Conservation (phyloP, 2,797 vertebrate genomes). For the Falco novaeseelandiae region DNA sequence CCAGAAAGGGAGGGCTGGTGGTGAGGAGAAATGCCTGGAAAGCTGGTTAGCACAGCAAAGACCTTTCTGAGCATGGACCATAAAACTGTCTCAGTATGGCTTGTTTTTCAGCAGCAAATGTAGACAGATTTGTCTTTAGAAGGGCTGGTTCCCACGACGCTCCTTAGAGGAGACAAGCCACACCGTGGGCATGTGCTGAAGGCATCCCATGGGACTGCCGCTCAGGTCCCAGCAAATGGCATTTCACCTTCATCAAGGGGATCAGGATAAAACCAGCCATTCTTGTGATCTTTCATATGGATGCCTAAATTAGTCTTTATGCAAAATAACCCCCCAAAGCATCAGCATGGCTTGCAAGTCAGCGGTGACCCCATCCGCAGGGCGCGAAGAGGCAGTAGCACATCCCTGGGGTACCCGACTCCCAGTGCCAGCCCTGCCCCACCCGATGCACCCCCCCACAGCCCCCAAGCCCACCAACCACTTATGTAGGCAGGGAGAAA, state of each 20-base stretch:
- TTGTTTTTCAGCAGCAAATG: not conserved
- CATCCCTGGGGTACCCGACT: no score
- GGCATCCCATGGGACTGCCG: not conserved
- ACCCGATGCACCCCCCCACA: not conserved
- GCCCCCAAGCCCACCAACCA: rapidly evolving
- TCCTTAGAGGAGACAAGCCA: not conserved
- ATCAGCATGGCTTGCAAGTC: not conserved
- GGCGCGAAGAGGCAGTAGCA: not conserved
- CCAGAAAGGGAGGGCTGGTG: no score
- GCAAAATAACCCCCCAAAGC: not conserved
- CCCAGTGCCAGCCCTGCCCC: not conserved
- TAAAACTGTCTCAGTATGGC: not conserved
- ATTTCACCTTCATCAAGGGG: not conserved
- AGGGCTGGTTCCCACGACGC: not conserved
- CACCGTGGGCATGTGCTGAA: not conserved
- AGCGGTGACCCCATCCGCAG: rapidly evolving
- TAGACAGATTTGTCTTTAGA: not conserved
- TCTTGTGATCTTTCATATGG: not conserved
- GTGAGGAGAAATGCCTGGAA: not conserved
- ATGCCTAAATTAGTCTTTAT: not conserved
- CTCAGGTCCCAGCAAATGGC: not conserved
- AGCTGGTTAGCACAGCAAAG: not conserved
- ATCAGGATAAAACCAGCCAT: not conserved
- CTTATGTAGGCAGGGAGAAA: not conserved
- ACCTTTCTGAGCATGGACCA: not conserved